Percentiles rank a stretch among this genome's conserved stretches.
These are phyloP conservation scores for Parazoanthus swiftii DNA, from an alignment of 92 coral and sea anemone genomes.

Conservation along the genomic window DNA sequence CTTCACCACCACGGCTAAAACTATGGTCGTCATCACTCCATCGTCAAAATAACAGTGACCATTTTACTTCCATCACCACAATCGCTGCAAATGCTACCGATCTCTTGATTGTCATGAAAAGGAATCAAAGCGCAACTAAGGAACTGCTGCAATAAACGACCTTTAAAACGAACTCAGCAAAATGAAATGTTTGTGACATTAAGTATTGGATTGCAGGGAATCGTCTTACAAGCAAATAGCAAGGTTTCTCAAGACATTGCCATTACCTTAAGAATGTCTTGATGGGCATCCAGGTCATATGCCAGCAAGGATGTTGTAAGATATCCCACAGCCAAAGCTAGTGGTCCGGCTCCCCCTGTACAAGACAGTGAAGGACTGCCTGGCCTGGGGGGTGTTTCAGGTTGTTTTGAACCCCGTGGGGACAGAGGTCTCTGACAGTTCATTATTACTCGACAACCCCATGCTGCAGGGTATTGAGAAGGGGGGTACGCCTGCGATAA, in stretches of 20 bases:
- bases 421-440: slow-evolving; percentile 85
- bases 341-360: slow-evolving; percentile 94
- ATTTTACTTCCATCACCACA: too few relatives aligned
- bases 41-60: too few relatives aligned
- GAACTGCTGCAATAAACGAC: neutral
- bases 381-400: slow-evolving; percentile 71
- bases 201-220: neutral
- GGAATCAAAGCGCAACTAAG: too few relatives aligned
- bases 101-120: too few relatives aligned
- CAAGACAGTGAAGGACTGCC: slow-evolving; percentile 73
- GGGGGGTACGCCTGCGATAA: slow-evolving; percentile 83
- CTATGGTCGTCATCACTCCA: too few relatives aligned
- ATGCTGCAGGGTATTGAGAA: slow-evolving; percentile 75
- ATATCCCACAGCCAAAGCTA: slow-evolving; percentile 81
- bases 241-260: neutral
- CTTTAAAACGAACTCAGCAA: neutral
- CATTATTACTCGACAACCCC: slow-evolving; percentile 87
- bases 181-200: neutral
- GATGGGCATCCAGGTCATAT: slow-evolving; percentile 90
- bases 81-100: too few relatives aligned
- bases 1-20: too few relatives aligned
- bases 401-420: slow-evolving; percentile 55
- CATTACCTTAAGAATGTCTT: slow-evolving; percentile 64
- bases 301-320: slow-evolving; percentile 93
- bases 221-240: neutral